These are phyloP conservation scores for Lucifuga dentata DNA, from an alignment of 2,113 vertebrate genomes.

Conservation along the genomic window DNA sequence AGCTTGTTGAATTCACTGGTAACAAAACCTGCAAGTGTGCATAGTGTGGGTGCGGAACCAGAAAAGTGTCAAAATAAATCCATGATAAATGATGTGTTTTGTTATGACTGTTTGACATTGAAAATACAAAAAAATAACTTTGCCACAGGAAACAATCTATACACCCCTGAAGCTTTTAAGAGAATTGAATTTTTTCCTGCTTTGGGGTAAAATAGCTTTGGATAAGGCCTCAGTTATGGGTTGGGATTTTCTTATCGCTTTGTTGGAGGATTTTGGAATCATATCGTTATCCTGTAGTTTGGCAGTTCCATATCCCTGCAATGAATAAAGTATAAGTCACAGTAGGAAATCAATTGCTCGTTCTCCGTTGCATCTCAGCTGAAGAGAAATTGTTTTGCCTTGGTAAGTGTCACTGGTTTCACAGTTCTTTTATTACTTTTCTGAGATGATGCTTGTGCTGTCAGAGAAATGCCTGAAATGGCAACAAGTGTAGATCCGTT, in stretches of 20 bases:
- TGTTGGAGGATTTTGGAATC: conserved; percentile 63
- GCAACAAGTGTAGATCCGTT: conserved; percentile 52
- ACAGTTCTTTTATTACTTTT: conserved; percentile 52
- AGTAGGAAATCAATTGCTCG: conserved; percentile 67
- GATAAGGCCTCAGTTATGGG: conserved; percentile 41
- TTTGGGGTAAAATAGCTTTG: conserved; percentile 45
- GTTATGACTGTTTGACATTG: conserved; percentile 6
- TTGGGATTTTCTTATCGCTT: conserved; percentile 44
- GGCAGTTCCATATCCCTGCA: conserved; percentile 46
- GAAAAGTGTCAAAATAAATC: background rate
- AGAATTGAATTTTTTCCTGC: conserved; percentile 42
- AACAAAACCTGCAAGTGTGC: background rate
- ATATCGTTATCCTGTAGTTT: conserved; percentile 47
- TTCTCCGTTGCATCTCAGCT: conserved; percentile 56
- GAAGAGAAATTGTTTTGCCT: conserved; percentile 66
- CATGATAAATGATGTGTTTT: conserved; percentile 11
- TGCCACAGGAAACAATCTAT: conserved; percentile 27
- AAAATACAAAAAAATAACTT: conserved; percentile 9
- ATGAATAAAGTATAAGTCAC: conserved; percentile 66
- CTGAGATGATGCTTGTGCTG: conserved; percentile 34
- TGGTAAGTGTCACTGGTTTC: conserved; percentile 53
- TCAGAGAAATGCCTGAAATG: conserved; percentile 44
- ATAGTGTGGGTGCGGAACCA: background rate
- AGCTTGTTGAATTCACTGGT: background rate
- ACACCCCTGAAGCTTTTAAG: conserved; percentile 36